phyloP scores from a whole-genome alignment of 2,113 vertebrate genomes.

The Danio rerio region GRCz12tu NC_133182.1:16043001-16043500 shows the following conservation, averaged over 20 bases:
- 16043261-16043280: constrained; percentile 95
- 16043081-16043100: neutral
- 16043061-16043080: constrained; percentile 8
- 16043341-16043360: constrained; percentile 94
- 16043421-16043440: constrained; percentile 73
- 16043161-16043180: constrained; percentile 7
- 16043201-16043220: constrained; percentile 68
- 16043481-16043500: neutral
- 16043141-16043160: constrained; percentile 34
- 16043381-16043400: constrained; percentile 80
- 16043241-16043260: constrained; percentile 88
- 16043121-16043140: constrained; percentile 21
- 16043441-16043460: constrained; percentile 39
- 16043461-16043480: neutral
- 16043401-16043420: constrained; percentile 94
- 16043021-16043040: neutral
- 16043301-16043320: constrained; percentile 75
- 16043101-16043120: constrained; percentile 11
- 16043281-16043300: constrained; percentile 84
- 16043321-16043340: constrained; percentile 97
- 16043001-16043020: constrained; percentile 17
- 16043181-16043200: neutral
- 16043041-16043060: constrained; percentile 32
- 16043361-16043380: constrained; percentile 73
- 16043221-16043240: constrained; percentile 98